Evolutionary conservation across 2,888 invertebrate genomes (phyloP).

Genomic region (Criorhina ranunculi): DNA sequence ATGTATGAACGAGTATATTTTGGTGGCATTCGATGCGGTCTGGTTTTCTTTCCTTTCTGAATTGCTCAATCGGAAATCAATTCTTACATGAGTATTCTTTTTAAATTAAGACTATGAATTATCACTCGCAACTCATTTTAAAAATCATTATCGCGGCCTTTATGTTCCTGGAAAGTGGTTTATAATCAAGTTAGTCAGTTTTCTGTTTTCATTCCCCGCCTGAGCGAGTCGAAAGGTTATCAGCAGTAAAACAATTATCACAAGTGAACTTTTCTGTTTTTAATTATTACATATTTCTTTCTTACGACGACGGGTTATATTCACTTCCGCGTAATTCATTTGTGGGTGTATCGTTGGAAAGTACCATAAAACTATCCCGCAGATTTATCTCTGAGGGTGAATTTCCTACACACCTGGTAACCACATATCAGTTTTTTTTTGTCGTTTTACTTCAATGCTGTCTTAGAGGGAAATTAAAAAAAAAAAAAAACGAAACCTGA

Average conservation of each 20-base stretch:
- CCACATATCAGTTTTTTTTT: slow-evolving; percentile 31
- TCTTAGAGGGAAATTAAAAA: slow-evolving; percentile 50
- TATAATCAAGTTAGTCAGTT: background rate
- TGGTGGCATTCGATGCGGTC: too few relatives aligned
- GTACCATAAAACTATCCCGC: background rate
- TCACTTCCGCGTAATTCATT: slow-evolving; percentile 1
- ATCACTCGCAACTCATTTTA: background rate
- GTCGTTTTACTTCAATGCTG: slow-evolving; percentile 41
- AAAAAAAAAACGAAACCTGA: slow-evolving; percentile 65
- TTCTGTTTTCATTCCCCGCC: background rate
- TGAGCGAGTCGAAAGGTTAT: slow-evolving; percentile 61
- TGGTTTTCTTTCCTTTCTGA: too few relatives aligned
- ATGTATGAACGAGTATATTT: too few relatives aligned
- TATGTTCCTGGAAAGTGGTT: background rate
- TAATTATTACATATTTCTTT: background rate
- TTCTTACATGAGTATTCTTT: too few relatives aligned
- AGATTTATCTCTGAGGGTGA: background rate
- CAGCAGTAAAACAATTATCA: slow-evolving; percentile 47
- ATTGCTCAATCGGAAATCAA: too few relatives aligned
- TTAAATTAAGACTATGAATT: background rate
- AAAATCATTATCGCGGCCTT: slow-evolving; percentile 14
- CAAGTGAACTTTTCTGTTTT: slow-evolving; percentile 15
- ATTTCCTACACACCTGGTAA: slow-evolving; percentile 51
- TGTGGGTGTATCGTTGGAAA: background rate
- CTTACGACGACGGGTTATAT: background rate